Base-by-base conservation (phyloP, 1,140 invertebrate genomes). In the Cydia splendana region DNA sequence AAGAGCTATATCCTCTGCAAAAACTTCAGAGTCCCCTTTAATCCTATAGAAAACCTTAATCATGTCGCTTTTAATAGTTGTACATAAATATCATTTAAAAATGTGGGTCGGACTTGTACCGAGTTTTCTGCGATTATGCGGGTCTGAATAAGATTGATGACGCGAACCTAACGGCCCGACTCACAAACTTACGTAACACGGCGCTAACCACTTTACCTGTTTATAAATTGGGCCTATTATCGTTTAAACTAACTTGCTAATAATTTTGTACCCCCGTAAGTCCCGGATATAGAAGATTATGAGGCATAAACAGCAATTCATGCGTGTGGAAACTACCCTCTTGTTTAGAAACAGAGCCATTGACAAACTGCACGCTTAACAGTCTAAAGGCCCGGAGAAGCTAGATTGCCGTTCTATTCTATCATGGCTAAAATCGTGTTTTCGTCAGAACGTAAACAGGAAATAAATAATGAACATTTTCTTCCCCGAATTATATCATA, bases 61-160 rank as follows among this genome's bases (percentile, higher is more conserved):
- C 45, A 48, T 48, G 45, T 48, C 13, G 45, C 45, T 15, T 48
- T 48, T 48, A 48, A 48, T 48, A 48, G 57, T 62, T 38, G n/a
- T 71, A 81, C 75, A 75, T 79, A 82, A 78, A 76, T 81, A 82
- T 77, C 78, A 83, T 78, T 91, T 87, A 88, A 91, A 89, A 88
- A 87, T 86, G 82, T 83, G 84, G 84, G 84, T 84, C 83, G 81
- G 77, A 76, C 77, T 51, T 74, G 79, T 91, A 91, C 87, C 65
- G 73, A 82, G 82, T 85, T 88, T 88, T 85, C 85, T 85, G 85
- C 88, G 86, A 91, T 91, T 90, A 91, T 89, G 80, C 87, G 87
- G 86, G 83, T 76, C 84, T 89, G 89, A 91, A 85, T 82, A 92
- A 92, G 90, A 92, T 90, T 90, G 89, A 92, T 92, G 90, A 85